Conservation (phyloP, 2,888 invertebrate species). For the Miltochrista miniata region DNA sequence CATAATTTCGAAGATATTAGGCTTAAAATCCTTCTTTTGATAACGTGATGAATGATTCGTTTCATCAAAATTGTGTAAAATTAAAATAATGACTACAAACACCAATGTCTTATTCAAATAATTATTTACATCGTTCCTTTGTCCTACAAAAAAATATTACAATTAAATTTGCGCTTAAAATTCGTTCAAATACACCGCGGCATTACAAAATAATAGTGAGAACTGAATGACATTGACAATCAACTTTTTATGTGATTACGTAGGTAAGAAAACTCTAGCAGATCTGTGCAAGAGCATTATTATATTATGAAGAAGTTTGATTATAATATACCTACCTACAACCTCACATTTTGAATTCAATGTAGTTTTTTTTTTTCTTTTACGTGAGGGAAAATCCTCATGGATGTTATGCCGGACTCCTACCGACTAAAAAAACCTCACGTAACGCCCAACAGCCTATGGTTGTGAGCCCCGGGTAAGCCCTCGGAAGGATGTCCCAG, state of each 20-base stretch:
- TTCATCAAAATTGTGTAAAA: not conserved
- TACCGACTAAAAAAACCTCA: too few relatives aligned
- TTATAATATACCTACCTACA: too few relatives aligned
- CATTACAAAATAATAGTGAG: constrained; percentile 11
- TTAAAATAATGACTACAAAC: not conserved
- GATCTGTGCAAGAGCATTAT: too few relatives aligned
- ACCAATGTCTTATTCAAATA: constrained; percentile 3
- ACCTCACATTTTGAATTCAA: too few relatives aligned
- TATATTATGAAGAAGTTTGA: too few relatives aligned
- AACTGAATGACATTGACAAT: constrained; percentile 1
- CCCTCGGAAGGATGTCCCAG: too few relatives aligned
- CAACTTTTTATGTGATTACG: not conserved
- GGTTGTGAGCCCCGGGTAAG: too few relatives aligned
- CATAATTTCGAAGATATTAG: constrained; percentile 17
- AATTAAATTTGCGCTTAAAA: constrained; percentile 15
- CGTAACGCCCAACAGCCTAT: too few relatives aligned
- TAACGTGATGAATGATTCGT: not conserved
- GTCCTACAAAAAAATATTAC: constrained; percentile 9
- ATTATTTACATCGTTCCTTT: constrained; percentile 16
- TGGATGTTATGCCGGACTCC: too few relatives aligned
- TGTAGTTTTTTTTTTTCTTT: too few relatives aligned
- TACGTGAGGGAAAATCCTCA: too few relatives aligned
- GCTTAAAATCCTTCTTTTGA: not conserved
- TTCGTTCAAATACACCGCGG: constrained; percentile 26
- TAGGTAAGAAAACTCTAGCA: too few relatives aligned